Conservation (phyloP, 1,140 invertebrate species). For the Geopemphigus sp. region DNA sequence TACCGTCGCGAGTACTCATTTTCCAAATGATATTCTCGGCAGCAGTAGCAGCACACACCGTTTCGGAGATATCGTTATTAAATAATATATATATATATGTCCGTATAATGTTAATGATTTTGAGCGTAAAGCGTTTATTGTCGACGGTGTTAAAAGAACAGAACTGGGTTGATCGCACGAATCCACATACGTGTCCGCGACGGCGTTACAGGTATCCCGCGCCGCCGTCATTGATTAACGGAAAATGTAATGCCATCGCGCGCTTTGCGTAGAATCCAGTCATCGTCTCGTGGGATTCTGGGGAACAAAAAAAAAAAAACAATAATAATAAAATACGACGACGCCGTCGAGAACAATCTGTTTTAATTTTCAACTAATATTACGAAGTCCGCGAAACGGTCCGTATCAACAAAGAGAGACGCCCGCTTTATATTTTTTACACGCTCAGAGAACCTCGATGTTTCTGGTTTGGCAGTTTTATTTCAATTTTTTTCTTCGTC, state of each 20-base stretch:
- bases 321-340: not conserved
- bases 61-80: not conserved
- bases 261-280: not conserved
- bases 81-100: not conserved
- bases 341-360: slow-evolving; percentile 24
- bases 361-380: slow-evolving; percentile 1
- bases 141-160: not conserved
- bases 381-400: too few species aligned
- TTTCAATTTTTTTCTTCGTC: too few species aligned
- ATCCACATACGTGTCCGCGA: too few species aligned
- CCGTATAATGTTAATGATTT: too few species aligned
- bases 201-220: not conserved
- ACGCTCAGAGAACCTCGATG: too few species aligned
- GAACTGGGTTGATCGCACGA: slow-evolving; percentile 4
- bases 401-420: not conserved
- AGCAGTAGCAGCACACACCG: not conserved
- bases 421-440: too few species aligned
- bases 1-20: not conserved
- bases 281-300: slow-evolving; percentile 22
- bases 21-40: not conserved
- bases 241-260: slow-evolving; percentile 27
- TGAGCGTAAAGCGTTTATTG: too few species aligned
- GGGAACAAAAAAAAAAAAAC: not conserved
- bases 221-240: slow-evolving; percentile 6
- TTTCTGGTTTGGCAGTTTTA: too few species aligned